These are phyloP conservation scores for Dicaeum eximium DNA, from an alignment of 2,113 vertebrate genomes.

Conservation along the genomic window DNA sequence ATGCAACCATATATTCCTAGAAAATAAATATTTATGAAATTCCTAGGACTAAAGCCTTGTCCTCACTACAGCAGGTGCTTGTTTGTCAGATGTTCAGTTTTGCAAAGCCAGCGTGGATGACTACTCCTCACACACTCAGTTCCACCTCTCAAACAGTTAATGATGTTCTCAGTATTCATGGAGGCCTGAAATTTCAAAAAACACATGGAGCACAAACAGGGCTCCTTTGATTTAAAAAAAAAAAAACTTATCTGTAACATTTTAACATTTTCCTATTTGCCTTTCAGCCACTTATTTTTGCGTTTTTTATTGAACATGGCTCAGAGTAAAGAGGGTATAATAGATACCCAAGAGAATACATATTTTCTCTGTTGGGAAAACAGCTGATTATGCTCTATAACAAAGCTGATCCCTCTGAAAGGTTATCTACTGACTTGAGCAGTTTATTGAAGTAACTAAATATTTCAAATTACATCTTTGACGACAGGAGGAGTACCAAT, in stretches of 20 bases:
- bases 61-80: not conserved
- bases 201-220: not conserved
- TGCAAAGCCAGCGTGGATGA: not conserved
- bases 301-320: not conserved
- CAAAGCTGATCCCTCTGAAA: not conserved
- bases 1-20: not conserved
- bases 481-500: not conserved
- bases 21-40: conserved; percentile 23
- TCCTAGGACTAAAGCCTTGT: not conserved
- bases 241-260: not conserved
- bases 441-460: not conserved
- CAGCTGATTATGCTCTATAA: not conserved
- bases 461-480: not conserved
- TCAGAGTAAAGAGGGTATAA: not conserved
- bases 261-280: not conserved
- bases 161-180: not conserved
- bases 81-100: not conserved
- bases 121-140: not conserved
- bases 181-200: not conserved
- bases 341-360: not conserved
- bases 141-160: not conserved
- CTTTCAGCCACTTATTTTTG: not conserved
- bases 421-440: not conserved
- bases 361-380: not conserved
- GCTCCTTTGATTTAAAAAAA: not conserved